Evolutionary conservation across 2,888 invertebrate species (phyloP).

Genomic region (Leucophora obtusa): DNA sequence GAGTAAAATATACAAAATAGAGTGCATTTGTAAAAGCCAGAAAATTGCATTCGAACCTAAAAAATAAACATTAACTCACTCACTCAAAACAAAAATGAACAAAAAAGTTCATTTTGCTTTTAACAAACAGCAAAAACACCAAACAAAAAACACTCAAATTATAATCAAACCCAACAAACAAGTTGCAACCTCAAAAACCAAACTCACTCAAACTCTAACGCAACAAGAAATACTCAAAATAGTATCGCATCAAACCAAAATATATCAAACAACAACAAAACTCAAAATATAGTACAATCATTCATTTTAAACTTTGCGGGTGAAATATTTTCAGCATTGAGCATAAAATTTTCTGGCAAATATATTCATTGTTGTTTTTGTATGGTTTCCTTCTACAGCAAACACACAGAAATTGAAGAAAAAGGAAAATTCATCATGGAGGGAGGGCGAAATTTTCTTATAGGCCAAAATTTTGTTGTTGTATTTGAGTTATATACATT

Average conservation of each 20-base stretch:
- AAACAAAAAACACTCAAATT: constrained; percentile 7
- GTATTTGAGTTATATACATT: not conserved
- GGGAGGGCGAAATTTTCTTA: constrained; percentile 75
- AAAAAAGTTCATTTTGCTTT: constrained; percentile 2
- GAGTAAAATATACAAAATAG: constrained; percentile 17
- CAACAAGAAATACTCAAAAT: constrained; percentile 15
- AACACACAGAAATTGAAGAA: not conserved
- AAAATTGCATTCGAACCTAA: constrained; percentile 44
- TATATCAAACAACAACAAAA: constrained; percentile 3
- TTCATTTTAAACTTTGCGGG: constrained; percentile 50
- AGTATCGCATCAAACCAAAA: not conserved
- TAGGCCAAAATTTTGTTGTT: constrained; percentile 68
- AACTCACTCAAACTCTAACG: not conserved
- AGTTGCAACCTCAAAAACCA: constrained; percentile 19
- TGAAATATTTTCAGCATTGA: constrained; percentile 62
- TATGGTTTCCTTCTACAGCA: constrained; percentile 18
- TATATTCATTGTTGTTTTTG: constrained; percentile 8
- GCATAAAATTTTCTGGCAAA: constrained; percentile 22
- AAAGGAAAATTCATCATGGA: constrained; percentile 74
- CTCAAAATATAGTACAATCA: constrained; percentile 22
- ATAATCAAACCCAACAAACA: constrained; percentile 24
- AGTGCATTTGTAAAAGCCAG: constrained; percentile 32
- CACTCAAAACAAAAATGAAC: constrained; percentile 17
- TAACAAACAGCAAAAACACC: no score
- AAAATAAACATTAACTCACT: constrained; percentile 10